Evolutionary conservation across 2,113 vertebrate genomes (phyloP).

Genomic region (Sylvia atricapilla): DNA sequence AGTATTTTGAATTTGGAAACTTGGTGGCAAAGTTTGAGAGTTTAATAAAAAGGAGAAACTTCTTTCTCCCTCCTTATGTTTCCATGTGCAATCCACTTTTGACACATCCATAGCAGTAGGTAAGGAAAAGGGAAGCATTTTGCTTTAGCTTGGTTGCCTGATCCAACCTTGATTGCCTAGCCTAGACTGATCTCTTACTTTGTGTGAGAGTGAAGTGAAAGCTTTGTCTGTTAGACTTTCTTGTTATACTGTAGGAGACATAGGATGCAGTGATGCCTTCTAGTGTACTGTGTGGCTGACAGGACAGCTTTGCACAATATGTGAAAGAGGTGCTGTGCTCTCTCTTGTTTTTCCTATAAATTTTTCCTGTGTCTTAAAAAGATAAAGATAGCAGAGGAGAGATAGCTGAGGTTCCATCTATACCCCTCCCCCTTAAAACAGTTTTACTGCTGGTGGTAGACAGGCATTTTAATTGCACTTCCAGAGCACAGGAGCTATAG

Average conservation of each 20-base stretch:
- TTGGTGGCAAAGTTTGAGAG: neutral
- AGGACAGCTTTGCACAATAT: neutral
- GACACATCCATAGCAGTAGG: neutral
- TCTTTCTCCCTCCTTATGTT: neutral
- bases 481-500: neutral
- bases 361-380: neutral
- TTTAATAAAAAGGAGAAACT: neutral
- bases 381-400: neutral
- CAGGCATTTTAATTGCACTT: neutral
- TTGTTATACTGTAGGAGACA: neutral
- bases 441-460: neutral
- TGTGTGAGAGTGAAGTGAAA: neutral
- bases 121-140: neutral
- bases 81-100: neutral
- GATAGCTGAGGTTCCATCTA: neutral
- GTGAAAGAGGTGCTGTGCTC: neutral
- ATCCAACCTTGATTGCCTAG: neutral
- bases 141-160: neutral
- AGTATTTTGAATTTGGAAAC: neutral
- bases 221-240: neutral
- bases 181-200: neutral
- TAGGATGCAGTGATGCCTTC: neutral
- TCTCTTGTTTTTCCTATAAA: neutral
- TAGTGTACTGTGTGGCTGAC: neutral
- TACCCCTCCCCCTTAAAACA: neutral